These are phyloP conservation scores for Seriola rivoliana DNA, from an alignment of 2,113 vertebrate species.

Conservation along the genomic window DNA sequence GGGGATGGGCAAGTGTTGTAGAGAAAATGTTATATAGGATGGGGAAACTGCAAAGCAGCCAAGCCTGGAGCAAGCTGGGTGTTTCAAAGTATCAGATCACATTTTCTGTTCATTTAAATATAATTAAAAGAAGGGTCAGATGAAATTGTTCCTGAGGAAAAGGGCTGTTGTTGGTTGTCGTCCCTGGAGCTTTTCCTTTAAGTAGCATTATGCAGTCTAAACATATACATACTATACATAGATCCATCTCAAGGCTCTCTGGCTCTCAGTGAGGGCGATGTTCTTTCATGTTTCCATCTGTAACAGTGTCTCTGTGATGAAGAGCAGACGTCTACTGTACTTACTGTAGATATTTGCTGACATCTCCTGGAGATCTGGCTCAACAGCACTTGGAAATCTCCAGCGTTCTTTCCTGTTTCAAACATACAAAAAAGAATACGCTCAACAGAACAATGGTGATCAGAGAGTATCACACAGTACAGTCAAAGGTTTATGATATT, in stretches of 20 bases:
- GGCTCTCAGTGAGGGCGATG: not conserved
- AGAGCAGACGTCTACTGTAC: not conserved
- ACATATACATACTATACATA: not conserved
- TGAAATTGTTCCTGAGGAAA: not conserved
- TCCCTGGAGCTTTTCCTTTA: not conserved
- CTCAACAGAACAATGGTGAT: too few relatives aligned
- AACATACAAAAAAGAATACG: too few relatives aligned
- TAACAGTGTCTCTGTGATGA: conserved; percentile 17
- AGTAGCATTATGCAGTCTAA: conserved; percentile 2
- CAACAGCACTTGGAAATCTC: conserved; percentile 30
- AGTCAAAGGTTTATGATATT: not conserved
- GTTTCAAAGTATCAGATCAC: not conserved
- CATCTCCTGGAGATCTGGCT: conserved; percentile 71
- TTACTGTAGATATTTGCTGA: conserved; percentile 66
- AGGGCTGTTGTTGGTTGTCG: not conserved
- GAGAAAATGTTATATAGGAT: conserved; percentile 7
- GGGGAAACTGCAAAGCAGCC: not conserved
- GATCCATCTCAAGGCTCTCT: not conserved
- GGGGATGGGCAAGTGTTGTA: not conserved
- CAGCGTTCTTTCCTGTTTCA: not conserved
- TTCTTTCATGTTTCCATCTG: conserved; percentile 12
- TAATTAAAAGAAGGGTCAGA: not conserved
- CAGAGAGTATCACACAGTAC: not conserved
- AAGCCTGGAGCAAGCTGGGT: not conserved
- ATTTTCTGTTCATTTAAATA: not conserved